Evolutionary conservation across 2,888 invertebrate genomes (phyloP).

Genomic region (Trichacis sp.): DNA sequence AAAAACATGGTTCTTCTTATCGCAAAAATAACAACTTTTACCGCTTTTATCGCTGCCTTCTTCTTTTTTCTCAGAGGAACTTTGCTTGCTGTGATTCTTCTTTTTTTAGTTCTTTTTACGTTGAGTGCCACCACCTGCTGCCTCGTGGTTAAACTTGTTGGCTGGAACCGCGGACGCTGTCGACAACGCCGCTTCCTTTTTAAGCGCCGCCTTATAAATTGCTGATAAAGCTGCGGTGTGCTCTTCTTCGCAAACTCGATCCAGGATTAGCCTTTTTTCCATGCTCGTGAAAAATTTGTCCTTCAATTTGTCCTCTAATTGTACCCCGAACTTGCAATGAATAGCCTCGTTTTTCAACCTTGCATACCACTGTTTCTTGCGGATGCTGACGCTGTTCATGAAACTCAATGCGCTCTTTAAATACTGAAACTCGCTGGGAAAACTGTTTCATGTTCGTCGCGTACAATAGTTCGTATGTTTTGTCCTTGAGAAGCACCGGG

Average conservation of each 20-base stretch:
- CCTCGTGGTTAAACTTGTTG: background rate
- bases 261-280: slow-evolving; percentile 20
- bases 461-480: slow-evolving; percentile 33
- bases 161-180: slow-evolving; percentile 1
- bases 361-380: slow-evolving; percentile 45
- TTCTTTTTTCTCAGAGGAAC: background rate
- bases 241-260: slow-evolving; percentile 37
- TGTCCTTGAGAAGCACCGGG: slow-evolving; percentile 40
- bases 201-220: slow-evolving; percentile 26
- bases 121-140: background rate
- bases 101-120: background rate
- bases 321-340: slow-evolving; percentile 39
- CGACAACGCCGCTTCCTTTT: slow-evolving; percentile 30
- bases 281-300: slow-evolving; percentile 48
- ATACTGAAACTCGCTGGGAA: slow-evolving; percentile 29
- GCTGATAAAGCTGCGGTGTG: slow-evolving; percentile 8
- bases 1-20: slow-evolving; percentile 23
- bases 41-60: background rate
- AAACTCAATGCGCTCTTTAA: slow-evolving; percentile 40
- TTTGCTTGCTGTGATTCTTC: background rate
- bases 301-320: slow-evolving; percentile 42
- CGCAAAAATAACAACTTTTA: slow-evolving; percentile 22
- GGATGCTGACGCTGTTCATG: slow-evolving; percentile 49
- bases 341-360: slow-evolving; percentile 49
- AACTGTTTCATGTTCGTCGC: slow-evolving; percentile 32